A percentile compares a stretch with the other conserved stretches of the same genome.
These are phyloP conservation scores for Drosophila bocki DNA, from an alignment of 1,140 invertebrate species.

Conservation along the genomic window DNA sequence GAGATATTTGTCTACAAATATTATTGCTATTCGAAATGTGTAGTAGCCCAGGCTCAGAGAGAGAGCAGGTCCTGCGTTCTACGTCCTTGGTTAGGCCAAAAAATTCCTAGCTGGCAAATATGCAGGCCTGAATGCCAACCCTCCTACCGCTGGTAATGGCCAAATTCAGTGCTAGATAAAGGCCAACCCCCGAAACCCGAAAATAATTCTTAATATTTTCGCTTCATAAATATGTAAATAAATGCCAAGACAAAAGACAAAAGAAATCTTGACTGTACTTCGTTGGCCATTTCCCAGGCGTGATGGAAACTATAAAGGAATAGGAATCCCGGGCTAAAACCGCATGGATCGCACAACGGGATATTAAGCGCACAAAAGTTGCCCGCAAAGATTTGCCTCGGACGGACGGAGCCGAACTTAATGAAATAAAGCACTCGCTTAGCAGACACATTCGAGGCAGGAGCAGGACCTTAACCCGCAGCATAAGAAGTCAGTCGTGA, in stretches of 20 bases:
- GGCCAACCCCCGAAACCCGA: conserved; percentile 10
- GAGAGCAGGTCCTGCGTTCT: conserved; percentile 2
- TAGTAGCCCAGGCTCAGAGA: conserved; percentile 39
- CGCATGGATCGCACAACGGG: conserved; percentile 72
- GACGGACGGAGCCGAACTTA: conserved; percentile 61
- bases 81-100: conserved; percentile 9
- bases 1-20: conserved; percentile 77
- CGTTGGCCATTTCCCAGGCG: conserved; percentile 33
- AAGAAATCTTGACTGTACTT: conserved; percentile 46
- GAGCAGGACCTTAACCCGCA: conserved; percentile 56
- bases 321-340: conserved; percentile 50
- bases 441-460: conserved; percentile 37
- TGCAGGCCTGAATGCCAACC: conserved; percentile 46
- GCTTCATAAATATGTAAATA: conserved; percentile 78
- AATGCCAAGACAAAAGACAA: conserved; percentile 60
- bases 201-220: conserved; percentile 69
- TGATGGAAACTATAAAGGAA: conserved; percentile 72
- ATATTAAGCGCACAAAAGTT: conserved; percentile 80
- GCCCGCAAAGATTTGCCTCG: conserved; percentile 66
- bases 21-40: conserved; percentile 82
- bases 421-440: conserved; percentile 82
- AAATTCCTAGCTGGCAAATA: conserved; percentile 64
- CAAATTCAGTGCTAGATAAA: conserved; percentile 35
- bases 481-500: conserved; percentile 81
- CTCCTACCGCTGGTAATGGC: conserved; percentile 10